phyloP scores from a whole-genome alignment of 2,113 vertebrate species.

The Nicator chloris region DNA sequence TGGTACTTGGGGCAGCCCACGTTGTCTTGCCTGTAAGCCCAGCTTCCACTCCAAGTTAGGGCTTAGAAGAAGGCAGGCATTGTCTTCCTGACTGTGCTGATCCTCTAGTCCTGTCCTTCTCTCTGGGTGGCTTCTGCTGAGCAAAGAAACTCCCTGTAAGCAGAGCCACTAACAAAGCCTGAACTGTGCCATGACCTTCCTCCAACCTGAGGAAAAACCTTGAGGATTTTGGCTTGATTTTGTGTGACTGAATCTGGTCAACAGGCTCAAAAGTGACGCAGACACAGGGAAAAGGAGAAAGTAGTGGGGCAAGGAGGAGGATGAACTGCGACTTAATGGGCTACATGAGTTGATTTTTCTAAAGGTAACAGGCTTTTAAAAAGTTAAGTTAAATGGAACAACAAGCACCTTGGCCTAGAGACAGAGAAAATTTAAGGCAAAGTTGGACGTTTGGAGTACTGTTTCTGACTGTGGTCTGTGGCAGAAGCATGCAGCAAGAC shows the following conservation, averaged over 20 bases:
- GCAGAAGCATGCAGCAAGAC: neutral
- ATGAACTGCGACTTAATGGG: neutral
- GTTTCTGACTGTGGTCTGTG: neutral
- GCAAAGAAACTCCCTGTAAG: neutral
- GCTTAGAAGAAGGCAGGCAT: neutral
- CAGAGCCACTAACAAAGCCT: neutral
- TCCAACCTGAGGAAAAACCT: neutral
- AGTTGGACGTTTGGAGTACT: accelerated
- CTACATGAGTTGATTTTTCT: neutral
- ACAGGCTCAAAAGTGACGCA: neutral
- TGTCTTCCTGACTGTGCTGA: neutral
- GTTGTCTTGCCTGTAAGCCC: accelerated
- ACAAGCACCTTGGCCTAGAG: neutral
- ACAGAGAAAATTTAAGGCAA: neutral
- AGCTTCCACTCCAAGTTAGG: neutral
- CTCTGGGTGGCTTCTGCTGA: neutral
- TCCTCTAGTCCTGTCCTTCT: neutral
- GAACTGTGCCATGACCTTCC: neutral
- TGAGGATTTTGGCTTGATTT: neutral
- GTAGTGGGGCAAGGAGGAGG: neutral
- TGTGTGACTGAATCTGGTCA: neutral
- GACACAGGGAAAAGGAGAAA: neutral
- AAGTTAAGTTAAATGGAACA: neutral
- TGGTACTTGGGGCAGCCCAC: neutral
- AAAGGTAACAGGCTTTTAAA: neutral